Percentiles rank a stretch among this genome's conserved stretches.
phyloP scores from a whole-genome alignment of 2,797 vertebrate species.

The Hapalemur alaotrensis region DNA sequence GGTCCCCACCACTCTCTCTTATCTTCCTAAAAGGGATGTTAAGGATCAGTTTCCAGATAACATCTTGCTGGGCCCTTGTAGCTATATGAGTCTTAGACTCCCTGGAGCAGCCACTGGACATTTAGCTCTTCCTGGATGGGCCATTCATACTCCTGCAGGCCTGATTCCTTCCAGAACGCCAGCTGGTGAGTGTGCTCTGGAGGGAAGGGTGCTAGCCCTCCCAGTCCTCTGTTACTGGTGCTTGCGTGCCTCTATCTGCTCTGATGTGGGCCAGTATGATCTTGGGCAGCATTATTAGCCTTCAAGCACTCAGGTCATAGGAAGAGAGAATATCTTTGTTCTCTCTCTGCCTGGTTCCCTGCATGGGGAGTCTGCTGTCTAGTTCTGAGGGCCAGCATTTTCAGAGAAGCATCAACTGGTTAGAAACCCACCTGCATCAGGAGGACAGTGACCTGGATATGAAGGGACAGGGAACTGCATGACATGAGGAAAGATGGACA shows the following conservation, averaged over 20 bases:
- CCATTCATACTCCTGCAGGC: neutral
- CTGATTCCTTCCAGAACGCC: neutral
- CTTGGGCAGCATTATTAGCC: neutral
- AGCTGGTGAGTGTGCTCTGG: neutral
- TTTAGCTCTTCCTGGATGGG: neutral
- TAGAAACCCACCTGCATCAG: neutral
- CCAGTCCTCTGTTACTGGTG: neutral
- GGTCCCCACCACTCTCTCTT: neutral
- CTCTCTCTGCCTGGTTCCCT: neutral
- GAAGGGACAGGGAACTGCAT: neutral
- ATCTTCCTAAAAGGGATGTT: neutral
- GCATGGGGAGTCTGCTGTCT: fast-evolving
- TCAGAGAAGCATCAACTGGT: neutral
- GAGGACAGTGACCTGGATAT: neutral
- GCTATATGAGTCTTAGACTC: neutral
- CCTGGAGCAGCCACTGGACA: neutral
- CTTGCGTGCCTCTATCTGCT: neutral
- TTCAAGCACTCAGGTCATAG: neutral
- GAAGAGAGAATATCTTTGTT: neutral
- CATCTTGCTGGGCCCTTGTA: neutral
- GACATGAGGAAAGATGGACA: fast-evolving
- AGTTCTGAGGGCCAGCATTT: neutral
- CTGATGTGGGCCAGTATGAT: neutral
- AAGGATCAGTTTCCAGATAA: neutral
- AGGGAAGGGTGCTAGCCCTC: no score